These are phyloP conservation scores for Vimba vimba DNA, from an alignment of 2,113 vertebrate species.

Conservation along the genomic window DNA sequence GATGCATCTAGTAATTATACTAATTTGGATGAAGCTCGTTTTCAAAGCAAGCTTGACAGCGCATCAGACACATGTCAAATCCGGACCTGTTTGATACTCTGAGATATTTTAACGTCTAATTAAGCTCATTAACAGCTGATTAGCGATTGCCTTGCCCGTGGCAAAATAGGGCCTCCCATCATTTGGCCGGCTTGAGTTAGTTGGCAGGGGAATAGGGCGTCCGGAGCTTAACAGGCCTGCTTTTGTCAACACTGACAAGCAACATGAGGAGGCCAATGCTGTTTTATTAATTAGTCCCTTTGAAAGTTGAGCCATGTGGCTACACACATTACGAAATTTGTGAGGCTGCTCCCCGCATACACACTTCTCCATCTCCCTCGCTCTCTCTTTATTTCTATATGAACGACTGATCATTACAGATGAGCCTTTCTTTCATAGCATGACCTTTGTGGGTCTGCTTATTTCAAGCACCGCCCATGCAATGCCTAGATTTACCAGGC, in stretches of 20 bases:
- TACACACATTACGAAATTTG: constrained; percentile 58
- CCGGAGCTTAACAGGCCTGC: constrained; percentile 57
- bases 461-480: constrained; percentile 38
- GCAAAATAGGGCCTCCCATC: constrained; percentile 60
- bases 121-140: constrained; percentile 83
- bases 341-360: constrained; percentile 46
- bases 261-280: constrained; percentile 55
- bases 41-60: constrained; percentile 40
- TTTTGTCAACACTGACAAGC: constrained; percentile 62
- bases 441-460: constrained; percentile 57
- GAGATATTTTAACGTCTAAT: constrained; percentile 81
- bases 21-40: constrained; percentile 16
- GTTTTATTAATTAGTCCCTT: constrained; percentile 63
- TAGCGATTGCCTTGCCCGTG: constrained; percentile 73
- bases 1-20: not conserved
- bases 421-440: constrained; percentile 50
- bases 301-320: constrained; percentile 60
- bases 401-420: constrained; percentile 47
- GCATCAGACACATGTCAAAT: constrained; percentile 75
- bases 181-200: constrained; percentile 56
- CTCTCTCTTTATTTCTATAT: constrained; percentile 35
- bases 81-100: constrained; percentile 73
- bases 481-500: constrained; percentile 29
- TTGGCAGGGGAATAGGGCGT: constrained; percentile 53
- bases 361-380: constrained; percentile 27